A percentile compares a stretch with the other conserved stretches of the same genome.
Conservation (phyloP, 2,888 invertebrate genomes). For the Metallyticus violacea region DNA sequence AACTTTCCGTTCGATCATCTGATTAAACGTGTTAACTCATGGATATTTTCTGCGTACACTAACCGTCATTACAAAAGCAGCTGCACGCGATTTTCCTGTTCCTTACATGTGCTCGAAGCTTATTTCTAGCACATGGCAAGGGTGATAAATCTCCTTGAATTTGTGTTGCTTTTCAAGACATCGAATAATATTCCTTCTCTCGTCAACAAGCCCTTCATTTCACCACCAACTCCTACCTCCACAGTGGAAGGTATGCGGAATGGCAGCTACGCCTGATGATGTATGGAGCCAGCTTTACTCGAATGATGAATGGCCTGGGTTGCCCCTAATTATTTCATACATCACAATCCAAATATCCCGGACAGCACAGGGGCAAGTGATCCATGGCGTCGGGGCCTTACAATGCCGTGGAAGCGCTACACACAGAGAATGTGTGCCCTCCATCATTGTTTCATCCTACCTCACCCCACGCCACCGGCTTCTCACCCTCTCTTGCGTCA, state of each 20-base stretch:
- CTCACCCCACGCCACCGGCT: background rate
- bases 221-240: background rate
- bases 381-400: background rate
- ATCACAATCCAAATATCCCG: conserved; percentile 43
- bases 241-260: background rate
- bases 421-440: background rate
- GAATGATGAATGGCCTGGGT: conserved; percentile 17
- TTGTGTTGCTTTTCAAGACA: background rate
- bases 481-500: background rate
- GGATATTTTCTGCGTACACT: no score
- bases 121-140: background rate
- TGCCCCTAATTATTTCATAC: conserved; percentile 50
- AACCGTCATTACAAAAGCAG: no score
- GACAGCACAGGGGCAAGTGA: conserved; percentile 1
- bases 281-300: conserved; percentile 3
- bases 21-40: no score
- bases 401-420: background rate
- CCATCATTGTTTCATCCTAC: background rate
- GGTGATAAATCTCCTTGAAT: background rate
- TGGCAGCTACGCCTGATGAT: background rate
- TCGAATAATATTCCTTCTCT: background rate
- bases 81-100: no score
- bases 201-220: background rate
- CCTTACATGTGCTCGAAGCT: background rate
- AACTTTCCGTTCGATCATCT: no score